Evolutionary conservation across 2,113 vertebrate species (phyloP), one percentile per base, ranked within the genome.

Genomic region (Sebastes fasciatus): DNA sequence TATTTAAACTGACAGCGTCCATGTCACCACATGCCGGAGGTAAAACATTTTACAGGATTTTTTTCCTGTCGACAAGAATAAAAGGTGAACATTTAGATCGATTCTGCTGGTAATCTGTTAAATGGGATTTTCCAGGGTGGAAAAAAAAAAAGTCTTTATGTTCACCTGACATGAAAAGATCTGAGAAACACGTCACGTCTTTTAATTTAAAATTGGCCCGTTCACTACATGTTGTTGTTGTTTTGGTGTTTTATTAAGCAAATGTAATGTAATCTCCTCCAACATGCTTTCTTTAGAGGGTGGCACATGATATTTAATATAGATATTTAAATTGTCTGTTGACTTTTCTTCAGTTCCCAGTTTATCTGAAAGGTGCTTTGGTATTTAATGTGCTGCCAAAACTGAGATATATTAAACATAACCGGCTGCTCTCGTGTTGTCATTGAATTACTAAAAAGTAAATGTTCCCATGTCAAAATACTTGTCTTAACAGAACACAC

Each of bases 391-490:
- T 13, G 16, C 43, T 40, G 16, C 16, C 23, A 23, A 48, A 48
- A 64, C 48, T 48, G 12, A 26, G 16, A 42, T 12, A 19, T 40
- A 61, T 65, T 26, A 67, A 76, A 72, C 66, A 76, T 6, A 48
- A 66, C 21, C n/a, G 14, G 5, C 34, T 80, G 19, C 34, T 49
- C 74, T 21, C 11, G 52, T 49, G 49, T 46, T 21, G 8, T 58
- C 13, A 16, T 17, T 52, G 23, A 34, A 8, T 12, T 45, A 7
- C 4, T n/a, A 60, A 23, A 83, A 69, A 45, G 52, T 14, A 21
- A 57, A 77, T 42, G 40, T 81, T 71, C 40, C 6, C n/a, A 0
- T 74, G 73, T 77, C 46, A 43, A 58, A 84, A 21, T 19, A 16
- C 13, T 3, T 3, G 23, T 49, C 63, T 16, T 65, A 26, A 63